Conservation (phyloP, 2,888 invertebrate species). For the Clepsis dumicolana region DNA sequence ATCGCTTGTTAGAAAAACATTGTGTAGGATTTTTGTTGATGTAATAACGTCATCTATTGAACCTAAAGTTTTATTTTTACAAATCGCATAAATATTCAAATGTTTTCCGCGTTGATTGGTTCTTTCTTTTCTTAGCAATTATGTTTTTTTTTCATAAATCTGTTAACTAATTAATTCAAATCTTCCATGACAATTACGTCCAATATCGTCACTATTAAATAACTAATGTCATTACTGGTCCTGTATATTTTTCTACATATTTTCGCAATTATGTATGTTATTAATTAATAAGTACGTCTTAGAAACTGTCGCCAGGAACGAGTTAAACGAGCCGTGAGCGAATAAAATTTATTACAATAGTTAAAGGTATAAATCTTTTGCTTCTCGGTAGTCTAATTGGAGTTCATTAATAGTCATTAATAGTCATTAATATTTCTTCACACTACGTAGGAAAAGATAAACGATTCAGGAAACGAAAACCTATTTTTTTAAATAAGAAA, state of each 20-base stretch:
- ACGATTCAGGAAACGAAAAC: too few relatives aligned
- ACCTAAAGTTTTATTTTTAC: too few relatives aligned
- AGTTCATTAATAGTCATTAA: neutral
- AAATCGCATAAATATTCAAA: neutral
- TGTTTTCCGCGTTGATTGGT: too few relatives aligned
- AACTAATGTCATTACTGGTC: neutral
- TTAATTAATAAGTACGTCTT: conserved; percentile 30
- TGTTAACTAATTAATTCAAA: neutral
- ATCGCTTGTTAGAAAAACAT: too few relatives aligned
- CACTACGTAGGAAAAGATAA: neutral
- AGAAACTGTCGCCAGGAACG: conserved; percentile 31
- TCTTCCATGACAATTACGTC: too few relatives aligned
- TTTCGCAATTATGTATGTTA: conserved; percentile 18
- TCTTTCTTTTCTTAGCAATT: too few relatives aligned
- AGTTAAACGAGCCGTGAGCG: conserved; percentile 4
- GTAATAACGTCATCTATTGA: too few relatives aligned
- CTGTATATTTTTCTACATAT: conserved; percentile 10
- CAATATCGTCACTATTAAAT: conserved; percentile 10
- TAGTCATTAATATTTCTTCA: neutral
- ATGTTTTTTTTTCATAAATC: too few relatives aligned
- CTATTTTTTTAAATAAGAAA: too few relatives aligned
- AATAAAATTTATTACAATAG: conserved; percentile 3
- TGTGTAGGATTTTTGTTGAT: too few relatives aligned
- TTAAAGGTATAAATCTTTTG: neutral
- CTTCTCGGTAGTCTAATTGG: neutral